Conservation (phyloP, 2,797 vertebrate species). For the Numenius phaeopus region DNA sequence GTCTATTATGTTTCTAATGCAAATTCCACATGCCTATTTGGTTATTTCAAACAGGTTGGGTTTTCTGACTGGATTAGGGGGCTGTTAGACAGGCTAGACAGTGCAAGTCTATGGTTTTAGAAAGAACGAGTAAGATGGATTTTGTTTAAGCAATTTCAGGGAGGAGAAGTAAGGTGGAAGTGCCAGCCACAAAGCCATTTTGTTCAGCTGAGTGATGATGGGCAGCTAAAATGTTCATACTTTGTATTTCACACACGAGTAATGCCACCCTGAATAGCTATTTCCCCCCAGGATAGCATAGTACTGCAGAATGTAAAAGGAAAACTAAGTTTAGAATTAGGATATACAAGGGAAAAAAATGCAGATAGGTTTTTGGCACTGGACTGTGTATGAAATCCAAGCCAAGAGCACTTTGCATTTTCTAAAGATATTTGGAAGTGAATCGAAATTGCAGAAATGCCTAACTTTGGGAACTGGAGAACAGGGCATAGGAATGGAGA, state of each 20-base stretch:
- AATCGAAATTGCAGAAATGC: constrained; percentile 82
- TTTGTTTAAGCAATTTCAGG: constrained; percentile 22
- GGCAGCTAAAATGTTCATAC: constrained; percentile 34
- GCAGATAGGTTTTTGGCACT: constrained; percentile 78
- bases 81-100: constrained; percentile 53
- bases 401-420: constrained; percentile 77
- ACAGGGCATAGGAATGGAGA: constrained; percentile 68
- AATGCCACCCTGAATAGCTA: constrained; percentile 47
- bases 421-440: constrained; percentile 80
- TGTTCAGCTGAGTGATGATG: constrained; percentile 23
- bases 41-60: constrained; percentile 53
- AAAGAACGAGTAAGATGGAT: not conserved
- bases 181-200: not conserved
- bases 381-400: constrained; percentile 30
- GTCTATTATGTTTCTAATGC: constrained; percentile 66
- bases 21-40: constrained; percentile 72
- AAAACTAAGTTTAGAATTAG: constrained; percentile 77
- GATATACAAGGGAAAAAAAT: constrained; percentile 80
- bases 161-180: not conserved
- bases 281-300: constrained; percentile 50
- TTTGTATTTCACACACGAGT: constrained; percentile 53
- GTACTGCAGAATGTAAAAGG: constrained; percentile 63
- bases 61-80: constrained; percentile 51
- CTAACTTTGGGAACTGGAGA: constrained; percentile 81
- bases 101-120: not conserved